These are phyloP conservation scores for Tenthredo livida DNA, from an alignment of 2,888 invertebrate species.

Conservation along the genomic window DNA sequence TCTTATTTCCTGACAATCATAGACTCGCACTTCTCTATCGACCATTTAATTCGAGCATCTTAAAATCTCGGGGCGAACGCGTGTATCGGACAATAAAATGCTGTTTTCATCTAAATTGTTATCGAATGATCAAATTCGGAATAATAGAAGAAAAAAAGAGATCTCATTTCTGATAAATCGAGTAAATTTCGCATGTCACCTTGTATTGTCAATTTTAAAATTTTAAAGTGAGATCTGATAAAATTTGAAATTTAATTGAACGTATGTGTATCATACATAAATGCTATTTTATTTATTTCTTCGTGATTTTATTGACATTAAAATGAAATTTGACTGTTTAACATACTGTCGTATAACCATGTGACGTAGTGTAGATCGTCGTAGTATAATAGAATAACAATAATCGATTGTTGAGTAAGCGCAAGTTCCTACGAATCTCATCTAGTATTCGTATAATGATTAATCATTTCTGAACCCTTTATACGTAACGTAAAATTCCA, in stretches of 20 bases:
- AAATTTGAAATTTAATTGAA: neutral
- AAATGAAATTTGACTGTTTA: neutral
- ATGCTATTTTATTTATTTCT: neutral
- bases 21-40: neutral
- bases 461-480: neutral
- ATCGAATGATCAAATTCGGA: neutral
- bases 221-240: too few relatives aligned
- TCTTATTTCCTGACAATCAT: neutral
- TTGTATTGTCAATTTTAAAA: too few relatives aligned
- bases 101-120: neutral
- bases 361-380: neutral
- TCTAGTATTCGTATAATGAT: too few relatives aligned
- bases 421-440: neutral
- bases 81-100: neutral
- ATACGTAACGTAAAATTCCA: neutral
- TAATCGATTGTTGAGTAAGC: neutral
- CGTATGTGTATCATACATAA: neutral
- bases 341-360: neutral
- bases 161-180: too few relatives aligned
- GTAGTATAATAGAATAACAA: neutral
- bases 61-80: neutral
- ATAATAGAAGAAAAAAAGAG: neutral
- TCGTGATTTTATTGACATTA: neutral
- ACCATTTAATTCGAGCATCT: neutral
- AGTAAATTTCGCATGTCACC: too few relatives aligned